Evolutionary conservation across 2,888 invertebrate species (phyloP), one percentile per base, ranked within the genome.

Genomic region (Lysandra bellargus): DNA sequence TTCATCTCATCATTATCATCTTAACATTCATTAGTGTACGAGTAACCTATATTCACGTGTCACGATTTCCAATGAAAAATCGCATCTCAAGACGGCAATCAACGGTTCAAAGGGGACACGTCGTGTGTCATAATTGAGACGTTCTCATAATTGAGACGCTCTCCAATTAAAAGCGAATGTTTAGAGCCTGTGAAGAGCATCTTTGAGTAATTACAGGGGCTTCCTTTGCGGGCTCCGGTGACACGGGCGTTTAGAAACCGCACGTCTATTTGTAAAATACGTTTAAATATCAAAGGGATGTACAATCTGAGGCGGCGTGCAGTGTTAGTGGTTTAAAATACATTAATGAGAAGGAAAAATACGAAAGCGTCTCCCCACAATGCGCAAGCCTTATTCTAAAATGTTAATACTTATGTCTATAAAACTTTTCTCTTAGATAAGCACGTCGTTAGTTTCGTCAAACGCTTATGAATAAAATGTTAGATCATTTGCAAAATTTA

Each of bases 101-200:
- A 87, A 79, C 83, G 88, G 89, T 90, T 93, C 91, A 93, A 92
- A 92, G 91, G 87, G 85, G 85, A 85, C 87, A 89, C 87, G 87
- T 85, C 87, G 88, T 90, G 86, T 90, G 88, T 90, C 87, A 88
- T 90, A 90, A 90, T 90, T 88, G 90, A 91, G 89, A 86, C 84
- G 86, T 83, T 77, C 69, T 90, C 86, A 88, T 90, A 90, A 90
- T 90, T 88, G 90, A 91, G 89, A 86, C 84, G 86, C 90, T 86
- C 92, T 93, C 92, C 92, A 94, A 94, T 94, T 94, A 93, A 93
- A 90, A 89, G 85, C 83, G 87, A 90, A 90, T 88, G 89, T 91
- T 91, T 89, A 88, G 88, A 87, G 85, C 83, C 84, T 83, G 84
- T 85, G 83, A 83, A 83, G 85, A 85, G 85, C 85, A 86, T 88